phyloP scores from a whole-genome alignment of 2,888 invertebrate species.

The Pachymerium ferrugineum region DNA sequence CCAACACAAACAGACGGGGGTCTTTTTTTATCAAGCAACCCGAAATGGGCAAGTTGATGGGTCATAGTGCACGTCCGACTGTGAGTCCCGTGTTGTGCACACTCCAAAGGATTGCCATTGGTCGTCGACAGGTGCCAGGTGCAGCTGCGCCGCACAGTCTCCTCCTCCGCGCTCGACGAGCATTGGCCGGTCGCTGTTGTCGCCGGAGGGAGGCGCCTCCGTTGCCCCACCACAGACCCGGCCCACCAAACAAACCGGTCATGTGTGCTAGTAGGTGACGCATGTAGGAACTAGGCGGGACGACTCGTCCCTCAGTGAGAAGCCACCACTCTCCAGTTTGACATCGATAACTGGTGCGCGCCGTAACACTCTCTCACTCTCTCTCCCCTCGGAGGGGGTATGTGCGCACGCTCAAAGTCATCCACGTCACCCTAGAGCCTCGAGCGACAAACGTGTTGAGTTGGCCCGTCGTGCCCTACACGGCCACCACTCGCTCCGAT shows the following conservation, averaged over 20 bases:
- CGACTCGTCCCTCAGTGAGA: not conserved
- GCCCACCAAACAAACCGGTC: constrained; percentile 28
- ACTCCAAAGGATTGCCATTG: constrained; percentile 33
- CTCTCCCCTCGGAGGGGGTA: not conserved
- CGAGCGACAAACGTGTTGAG: constrained; percentile 28
- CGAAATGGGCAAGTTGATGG: not conserved
- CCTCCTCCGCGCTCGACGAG: constrained; percentile 31
- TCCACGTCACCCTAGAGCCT: constrained; percentile 6
- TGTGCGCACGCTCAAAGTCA: constrained; percentile 26
- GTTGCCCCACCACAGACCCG: constrained; percentile 21
- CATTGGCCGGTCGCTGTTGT: constrained; percentile 32
- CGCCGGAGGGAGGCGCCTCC: constrained; percentile 33
- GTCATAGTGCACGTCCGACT: not conserved
- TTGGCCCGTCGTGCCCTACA: not conserved
- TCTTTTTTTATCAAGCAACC: no score
- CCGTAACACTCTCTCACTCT: not conserved
- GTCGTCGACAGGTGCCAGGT: constrained; percentile 34
- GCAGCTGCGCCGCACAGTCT: constrained; percentile 29
- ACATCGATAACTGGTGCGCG: not conserved
- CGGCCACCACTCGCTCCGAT: not conserved
- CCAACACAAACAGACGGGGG: not conserved
- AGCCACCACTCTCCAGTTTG: not conserved
- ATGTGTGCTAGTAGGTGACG: constrained; percentile 22
- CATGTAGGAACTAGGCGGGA: constrained; percentile 14
- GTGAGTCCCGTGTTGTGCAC: constrained; percentile 27